Percentiles rank a stretch among this genome's conserved stretches.
Evolutionary conservation across 2,113 vertebrate species (phyloP).

Genomic region (Salminus brasiliensis): DNA sequence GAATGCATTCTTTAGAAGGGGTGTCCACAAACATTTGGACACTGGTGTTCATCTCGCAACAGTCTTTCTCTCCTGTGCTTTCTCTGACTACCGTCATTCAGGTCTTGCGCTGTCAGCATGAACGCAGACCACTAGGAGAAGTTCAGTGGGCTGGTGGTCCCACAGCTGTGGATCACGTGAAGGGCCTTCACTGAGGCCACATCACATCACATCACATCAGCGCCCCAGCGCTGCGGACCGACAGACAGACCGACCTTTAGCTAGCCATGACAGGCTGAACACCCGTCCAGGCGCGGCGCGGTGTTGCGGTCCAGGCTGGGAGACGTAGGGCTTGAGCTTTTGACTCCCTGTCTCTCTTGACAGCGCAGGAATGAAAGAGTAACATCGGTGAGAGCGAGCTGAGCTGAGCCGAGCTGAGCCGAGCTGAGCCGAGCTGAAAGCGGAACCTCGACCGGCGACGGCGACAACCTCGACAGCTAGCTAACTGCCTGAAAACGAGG

Average conservation of each 20-base stretch:
- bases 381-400: slow-evolving; percentile 12
- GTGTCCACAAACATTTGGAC: too few species aligned
- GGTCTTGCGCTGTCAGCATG: not conserved
- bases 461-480: not conserved
- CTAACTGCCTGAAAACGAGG: not conserved
- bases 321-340: not conserved
- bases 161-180: slow-evolving; percentile 39
- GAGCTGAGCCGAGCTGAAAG: too few species aligned
- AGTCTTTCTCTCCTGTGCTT: too few species aligned
- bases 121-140: too few species aligned
- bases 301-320: not conserved
- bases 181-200: slow-evolving; percentile 38
- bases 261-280: not conserved
- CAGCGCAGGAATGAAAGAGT: slow-evolving; percentile 35
- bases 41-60: too few species aligned
- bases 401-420: too few species aligned
- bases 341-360: not conserved
- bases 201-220: slow-evolving; percentile 27
- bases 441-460: slow-evolving; percentile 10
- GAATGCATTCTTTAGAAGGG: too few species aligned
- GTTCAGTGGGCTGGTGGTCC: not conserved
- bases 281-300: not conserved
- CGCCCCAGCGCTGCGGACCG: not conserved
- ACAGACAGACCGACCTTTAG: slow-evolving; percentile 11
- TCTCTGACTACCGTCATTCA: too few species aligned